Evolutionary conservation across 2,888 invertebrate species (phyloP).

Genomic region (Chymomyza caudatula): DNA sequence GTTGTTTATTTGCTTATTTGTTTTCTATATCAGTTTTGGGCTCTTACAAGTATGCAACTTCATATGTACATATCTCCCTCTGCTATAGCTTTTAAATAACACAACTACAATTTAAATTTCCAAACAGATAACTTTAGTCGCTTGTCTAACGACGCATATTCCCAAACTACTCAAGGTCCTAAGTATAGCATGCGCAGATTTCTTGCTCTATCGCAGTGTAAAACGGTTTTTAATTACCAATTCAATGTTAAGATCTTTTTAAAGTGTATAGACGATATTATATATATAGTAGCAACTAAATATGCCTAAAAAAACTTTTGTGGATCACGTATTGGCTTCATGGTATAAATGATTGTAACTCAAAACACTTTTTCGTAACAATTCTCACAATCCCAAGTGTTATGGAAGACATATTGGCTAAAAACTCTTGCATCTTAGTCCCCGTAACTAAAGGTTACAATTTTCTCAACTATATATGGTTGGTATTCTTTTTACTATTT

Average conservation of each 20-base stretch:
- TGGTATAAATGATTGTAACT: no score
- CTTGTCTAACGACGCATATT: neutral
- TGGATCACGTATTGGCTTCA: no score
- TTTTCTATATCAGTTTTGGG: slow-evolving; percentile 11
- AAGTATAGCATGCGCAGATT: neutral
- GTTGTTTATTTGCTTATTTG: slow-evolving; percentile 1
- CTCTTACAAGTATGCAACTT: neutral
- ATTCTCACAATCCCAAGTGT: no score
- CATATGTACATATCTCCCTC: neutral
- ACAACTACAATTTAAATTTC: neutral
- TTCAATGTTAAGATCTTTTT: neutral
- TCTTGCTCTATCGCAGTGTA: no score
- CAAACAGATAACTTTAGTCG: neutral
- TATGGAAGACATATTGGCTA: no score
- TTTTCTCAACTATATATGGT: no score
- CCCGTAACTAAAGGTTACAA: no score
- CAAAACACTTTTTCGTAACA: no score
- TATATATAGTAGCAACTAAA: neutral
- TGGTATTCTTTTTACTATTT: no score
- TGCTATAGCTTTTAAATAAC: neutral
- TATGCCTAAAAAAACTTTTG: no score
- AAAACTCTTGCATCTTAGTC: no score
- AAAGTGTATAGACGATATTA: no score
- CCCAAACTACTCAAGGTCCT: neutral
- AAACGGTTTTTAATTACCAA: neutral